phyloP scores from a whole-genome alignment of 2,888 invertebrate species.

The Empis stercorea region DNA sequence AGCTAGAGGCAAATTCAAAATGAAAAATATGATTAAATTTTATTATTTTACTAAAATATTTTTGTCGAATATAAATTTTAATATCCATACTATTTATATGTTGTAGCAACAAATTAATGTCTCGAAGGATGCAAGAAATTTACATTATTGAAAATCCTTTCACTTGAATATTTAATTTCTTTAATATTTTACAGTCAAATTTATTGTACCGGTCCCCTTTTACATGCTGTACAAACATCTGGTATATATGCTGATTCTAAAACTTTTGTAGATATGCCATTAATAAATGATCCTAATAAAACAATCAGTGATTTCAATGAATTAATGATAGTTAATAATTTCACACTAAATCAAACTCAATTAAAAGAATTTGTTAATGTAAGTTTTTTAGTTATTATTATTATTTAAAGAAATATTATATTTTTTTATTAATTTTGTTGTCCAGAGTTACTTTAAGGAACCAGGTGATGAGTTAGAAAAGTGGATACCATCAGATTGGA shows the following conservation, averaged over 20 bases:
- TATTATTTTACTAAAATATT: no score
- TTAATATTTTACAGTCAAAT: conserved; percentile 44
- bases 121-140: no score
- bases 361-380: conserved; percentile 23
- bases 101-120: no score
- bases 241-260: conserved; percentile 66
- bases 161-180: no score
- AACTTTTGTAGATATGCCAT: conserved; percentile 74
- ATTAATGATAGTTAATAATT: conserved; percentile 37
- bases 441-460: conserved; percentile 40
- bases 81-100: no score
- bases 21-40: no score
- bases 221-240: conserved; percentile 66
- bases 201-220: conserved; percentile 61
- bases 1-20: no score
- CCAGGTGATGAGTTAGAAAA: conserved; percentile 54
- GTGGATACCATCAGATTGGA: conserved; percentile 60
- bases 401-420: background rate
- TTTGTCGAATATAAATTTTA: no score
- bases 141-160: no score
- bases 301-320: conserved; percentile 45
- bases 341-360: conserved; percentile 1
- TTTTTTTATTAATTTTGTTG: background rate
- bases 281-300: conserved; percentile 48
- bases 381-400: conserved; percentile 5